Base-by-base conservation (phyloP, 2,113 vertebrate species). In the Cranoglanis bouderius region DNA sequence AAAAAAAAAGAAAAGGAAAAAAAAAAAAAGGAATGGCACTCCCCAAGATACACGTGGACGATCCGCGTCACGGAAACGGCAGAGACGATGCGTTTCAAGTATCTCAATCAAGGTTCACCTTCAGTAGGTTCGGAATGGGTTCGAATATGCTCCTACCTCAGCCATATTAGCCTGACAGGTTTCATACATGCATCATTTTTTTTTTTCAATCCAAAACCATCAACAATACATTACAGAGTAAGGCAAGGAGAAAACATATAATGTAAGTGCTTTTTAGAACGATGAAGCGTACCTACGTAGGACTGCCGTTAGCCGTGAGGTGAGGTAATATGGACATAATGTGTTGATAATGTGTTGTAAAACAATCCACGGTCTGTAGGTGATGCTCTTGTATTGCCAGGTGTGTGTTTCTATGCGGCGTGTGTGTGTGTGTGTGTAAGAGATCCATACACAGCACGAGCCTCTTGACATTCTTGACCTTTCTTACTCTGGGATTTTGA, bases 361-460 rank as follows among this genome's bases (percentile, higher is more conserved):
- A 88, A 84, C 90, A 82, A 85, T 84, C 35, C 1, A 86, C 65
- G 59, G 78, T 85, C 89, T 77, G 3, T 75, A 85, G 84, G 81
- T 85, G 72, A 85, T 85, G 85, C 40, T 63, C 26, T 74, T 46
- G 85, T 75, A 83, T 75, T 85, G 85, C 51, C 85, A 83, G 85
- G 78, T 53, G 38, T 81, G n/a, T 53, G n/a, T 81, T 80, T 85
- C 2, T 24, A 84, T 40, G 46, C 18, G 32, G n/a, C 1, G 49
- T 19, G 46, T 18, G 77, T 32, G 77, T 18, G 46, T n/a, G 77
- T 16, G 46, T 40, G 78, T 29, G 65, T 18, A 35, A 59, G 21
- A 38, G 4, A 24, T 26, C 21, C 55, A 40, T 59, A 40, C 4
- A 59, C 53, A 75, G 35, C 32, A 57, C 21, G 43, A 82, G 74